Percentiles rank a stretch among this genome's conserved stretches.
Conservation (phyloP, 1,140 invertebrate species). For the Xylocopa sonorina region DNA sequence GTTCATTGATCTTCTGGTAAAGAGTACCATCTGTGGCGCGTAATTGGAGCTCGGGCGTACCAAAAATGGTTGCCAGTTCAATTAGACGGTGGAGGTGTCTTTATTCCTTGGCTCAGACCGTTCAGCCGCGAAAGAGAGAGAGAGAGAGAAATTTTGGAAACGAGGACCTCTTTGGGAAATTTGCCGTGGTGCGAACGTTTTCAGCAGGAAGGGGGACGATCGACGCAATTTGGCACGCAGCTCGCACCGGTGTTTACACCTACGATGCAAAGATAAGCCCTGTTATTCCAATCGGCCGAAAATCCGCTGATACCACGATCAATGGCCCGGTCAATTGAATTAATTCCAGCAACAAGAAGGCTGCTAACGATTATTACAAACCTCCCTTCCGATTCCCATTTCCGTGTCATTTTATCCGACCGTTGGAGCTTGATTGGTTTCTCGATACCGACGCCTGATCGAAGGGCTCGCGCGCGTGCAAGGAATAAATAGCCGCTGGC, state of each 20-base stretch:
- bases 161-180: too few relatives aligned
- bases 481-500: not conserved
- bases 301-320: conserved; percentile 47
- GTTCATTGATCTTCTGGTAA: conserved; percentile 20
- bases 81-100: not conserved
- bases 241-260: conserved; percentile 23
- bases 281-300: conserved; percentile 58
- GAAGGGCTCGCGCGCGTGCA: not conserved
- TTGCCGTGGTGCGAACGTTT: too few relatives aligned
- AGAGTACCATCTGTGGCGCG: conserved; percentile 45
- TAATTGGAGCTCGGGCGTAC: conserved; percentile 56
- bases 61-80: not conserved
- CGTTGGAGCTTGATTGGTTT: conserved; percentile 20
- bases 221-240: conserved; percentile 10
- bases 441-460: not conserved
- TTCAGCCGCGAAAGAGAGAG: too few relatives aligned
- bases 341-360: conserved; percentile 64
- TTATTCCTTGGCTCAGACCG: too few relatives aligned
- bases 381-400: not conserved
- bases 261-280: conserved; percentile 53
- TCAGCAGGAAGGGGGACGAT: not conserved
- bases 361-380: conserved; percentile 62
- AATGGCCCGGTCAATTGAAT: conserved; percentile 57
- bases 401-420: conserved; percentile 18
- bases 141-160: too few relatives aligned